Base-by-base conservation (phyloP, 2,797 vertebrate genomes). In the Nannoperca australis region DNA sequence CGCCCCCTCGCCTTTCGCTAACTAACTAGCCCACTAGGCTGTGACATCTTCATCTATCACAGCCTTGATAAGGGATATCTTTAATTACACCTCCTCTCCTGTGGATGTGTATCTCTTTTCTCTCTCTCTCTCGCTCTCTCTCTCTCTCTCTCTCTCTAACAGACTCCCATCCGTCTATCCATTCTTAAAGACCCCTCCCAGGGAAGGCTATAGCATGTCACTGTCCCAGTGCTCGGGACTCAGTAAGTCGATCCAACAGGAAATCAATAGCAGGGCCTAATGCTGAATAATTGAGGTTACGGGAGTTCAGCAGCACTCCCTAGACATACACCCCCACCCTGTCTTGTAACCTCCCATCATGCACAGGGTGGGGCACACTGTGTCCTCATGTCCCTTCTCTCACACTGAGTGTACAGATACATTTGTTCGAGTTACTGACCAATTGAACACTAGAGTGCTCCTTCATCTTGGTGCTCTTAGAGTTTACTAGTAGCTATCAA, bases 201-300 rank as follows among this genome's bases (percentile, higher is more conserved):
- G 78, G 70, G 73, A 89, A 85, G 84, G 84, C 88, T 93, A 89
- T 86, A 88, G 90, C 89, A 22, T 91, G 89, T 91, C 91, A 88
- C 89, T 82, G 89, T 93, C 91, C 90, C 91, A 85, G 38, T 47
- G 76, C 91, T 85, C 75, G 22, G 83, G 91, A 91, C 93, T 92
- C 90, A 81, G 94, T 95, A 94, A 96, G 92, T 95, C 85, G 92
- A 95, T 94, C 92, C 92, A 95, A 94, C 94, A 94, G 94, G 91
- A 95, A 95, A 95, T 95, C 95, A 93, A 95, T 95, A 92, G 76
- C 80, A 61, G 83, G 76, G 88, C 87, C 94, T 96, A 95, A 96
- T 95, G 94, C 91, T 95, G 94, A 95, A 95, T 95, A 96, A 96
- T 95, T 95, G 94, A 94, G 93, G 93, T 95, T 95, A 94, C 82